Evolutionary conservation across 2,888 invertebrate species (phyloP).

Genomic region (Rhamnusium bicolor): DNA sequence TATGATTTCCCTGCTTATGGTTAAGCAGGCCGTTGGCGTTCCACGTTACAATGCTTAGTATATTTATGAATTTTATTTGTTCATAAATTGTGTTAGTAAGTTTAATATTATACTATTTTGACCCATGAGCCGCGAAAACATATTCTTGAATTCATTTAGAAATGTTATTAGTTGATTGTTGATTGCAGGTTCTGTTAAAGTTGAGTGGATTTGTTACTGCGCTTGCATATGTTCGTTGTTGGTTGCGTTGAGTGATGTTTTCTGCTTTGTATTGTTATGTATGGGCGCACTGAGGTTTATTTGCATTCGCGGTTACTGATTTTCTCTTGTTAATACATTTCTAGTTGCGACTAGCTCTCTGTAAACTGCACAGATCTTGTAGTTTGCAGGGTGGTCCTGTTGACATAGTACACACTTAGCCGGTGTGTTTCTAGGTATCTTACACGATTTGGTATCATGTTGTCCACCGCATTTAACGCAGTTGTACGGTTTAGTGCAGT

Average conservation of each 20-base stretch:
- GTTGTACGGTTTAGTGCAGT: conserved; percentile 36
- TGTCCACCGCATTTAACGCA: conserved; percentile 7
- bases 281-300: neutral
- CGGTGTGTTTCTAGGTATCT: conserved; percentile 24
- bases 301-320: neutral
- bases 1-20: conserved; percentile 16
- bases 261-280: neutral
- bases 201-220: neutral
- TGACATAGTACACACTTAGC: conserved; percentile 36
- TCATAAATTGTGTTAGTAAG: neutral
- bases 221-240: neutral
- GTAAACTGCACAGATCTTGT: conserved; percentile 9
- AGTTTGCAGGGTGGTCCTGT: conserved; percentile 43
- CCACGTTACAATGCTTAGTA: conserved; percentile 22
- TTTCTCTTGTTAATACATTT: neutral
- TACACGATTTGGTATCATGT: neutral
- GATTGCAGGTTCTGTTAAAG: neutral
- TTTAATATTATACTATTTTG: neutral
- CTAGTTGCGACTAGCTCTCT: conserved; percentile 19
- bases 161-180: conserved; percentile 4
- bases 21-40: conserved; percentile 28
- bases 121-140: neutral
- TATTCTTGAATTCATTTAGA: conserved; percentile 13
- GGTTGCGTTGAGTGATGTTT: neutral
- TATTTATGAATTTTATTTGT: neutral